These are phyloP conservation scores for Tyrannus savana DNA, from an alignment of 2,113 vertebrate genomes.

Conservation along the genomic window DNA sequence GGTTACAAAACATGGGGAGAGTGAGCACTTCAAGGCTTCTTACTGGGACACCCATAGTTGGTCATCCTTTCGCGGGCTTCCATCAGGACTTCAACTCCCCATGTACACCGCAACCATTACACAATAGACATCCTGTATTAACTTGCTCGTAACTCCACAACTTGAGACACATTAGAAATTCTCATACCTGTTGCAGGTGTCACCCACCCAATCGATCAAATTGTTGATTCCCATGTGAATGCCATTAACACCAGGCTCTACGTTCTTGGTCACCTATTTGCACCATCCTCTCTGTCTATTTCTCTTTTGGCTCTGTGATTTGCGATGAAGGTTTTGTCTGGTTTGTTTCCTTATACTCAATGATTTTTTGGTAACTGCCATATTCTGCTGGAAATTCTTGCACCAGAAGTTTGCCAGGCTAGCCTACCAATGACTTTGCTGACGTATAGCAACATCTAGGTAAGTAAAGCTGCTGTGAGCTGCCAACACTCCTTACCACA, in stretches of 20 bases:
- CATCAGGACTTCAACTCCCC: no score
- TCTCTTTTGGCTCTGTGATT: background rate
- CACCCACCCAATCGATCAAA: background rate
- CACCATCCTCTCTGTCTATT: background rate
- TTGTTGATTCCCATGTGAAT: background rate
- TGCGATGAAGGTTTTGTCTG: background rate
- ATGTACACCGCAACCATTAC: no score
- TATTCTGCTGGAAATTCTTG: background rate
- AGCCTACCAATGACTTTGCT: background rate
- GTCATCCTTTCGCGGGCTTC: no score
- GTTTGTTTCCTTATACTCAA: background rate
- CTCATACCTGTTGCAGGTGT: background rate
- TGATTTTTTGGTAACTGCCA: background rate
- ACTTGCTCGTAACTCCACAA: no score
- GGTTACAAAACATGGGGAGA: no score
- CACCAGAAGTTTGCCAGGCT: background rate
- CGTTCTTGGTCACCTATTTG: background rate
- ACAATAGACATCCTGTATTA: no score
- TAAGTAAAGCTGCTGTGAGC: background rate
- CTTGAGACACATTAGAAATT: background rate
- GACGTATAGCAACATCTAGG: background rate
- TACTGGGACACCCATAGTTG: no score
- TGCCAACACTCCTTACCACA: background rate
- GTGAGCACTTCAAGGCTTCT: no score
- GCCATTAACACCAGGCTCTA: no score